Evolutionary conservation across 1,140 invertebrate genomes (phyloP).

Genomic region (Ceratosolen fusciceps): DNA sequence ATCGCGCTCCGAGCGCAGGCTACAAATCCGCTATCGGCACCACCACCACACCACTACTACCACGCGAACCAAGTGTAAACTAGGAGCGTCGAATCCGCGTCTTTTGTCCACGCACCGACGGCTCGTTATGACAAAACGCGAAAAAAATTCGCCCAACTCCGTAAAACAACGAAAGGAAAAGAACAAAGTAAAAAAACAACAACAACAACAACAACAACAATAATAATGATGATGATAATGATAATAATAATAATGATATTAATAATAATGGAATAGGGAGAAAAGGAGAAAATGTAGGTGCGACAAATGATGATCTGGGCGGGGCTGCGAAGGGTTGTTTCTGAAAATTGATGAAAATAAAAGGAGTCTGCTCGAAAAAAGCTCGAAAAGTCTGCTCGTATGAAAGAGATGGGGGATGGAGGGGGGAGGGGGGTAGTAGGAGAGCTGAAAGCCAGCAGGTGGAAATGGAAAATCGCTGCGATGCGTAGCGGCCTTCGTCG

Average conservation of each 20-base stretch:
- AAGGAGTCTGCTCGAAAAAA: slow-evolving; percentile 24
- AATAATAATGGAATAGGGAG: too few relatives aligned
- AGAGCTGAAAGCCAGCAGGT: not conserved
- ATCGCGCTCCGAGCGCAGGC: too few relatives aligned
- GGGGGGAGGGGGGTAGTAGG: not conserved
- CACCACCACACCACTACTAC: too few relatives aligned
- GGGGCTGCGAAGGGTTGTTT: not conserved
- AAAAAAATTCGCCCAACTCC: slow-evolving; percentile 26
- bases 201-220: too few relatives aligned
- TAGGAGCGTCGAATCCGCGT: slow-evolving; percentile 6
- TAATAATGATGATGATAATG: too few relatives aligned
- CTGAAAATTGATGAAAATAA: slow-evolving; percentile 37
- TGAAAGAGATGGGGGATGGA: too few relatives aligned
- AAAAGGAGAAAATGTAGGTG: not conserved
- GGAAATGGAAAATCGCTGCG: slow-evolving; percentile 37
- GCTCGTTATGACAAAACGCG: not conserved
- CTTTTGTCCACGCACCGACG: slow-evolving; percentile 34
- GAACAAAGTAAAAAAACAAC: too few relatives aligned
- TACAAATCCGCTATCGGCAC: too few relatives aligned
- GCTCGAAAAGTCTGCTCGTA: not conserved
- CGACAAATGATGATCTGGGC: slow-evolving; percentile 13
- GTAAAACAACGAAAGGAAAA: too few relatives aligned
- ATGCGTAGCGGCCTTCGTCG: slow-evolving; percentile 22
- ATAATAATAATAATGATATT: too few relatives aligned
- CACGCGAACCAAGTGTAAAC: too few relatives aligned